Conservation (phyloP, 2,113 vertebrate species). For the Apodemus speciosus region DNA sequence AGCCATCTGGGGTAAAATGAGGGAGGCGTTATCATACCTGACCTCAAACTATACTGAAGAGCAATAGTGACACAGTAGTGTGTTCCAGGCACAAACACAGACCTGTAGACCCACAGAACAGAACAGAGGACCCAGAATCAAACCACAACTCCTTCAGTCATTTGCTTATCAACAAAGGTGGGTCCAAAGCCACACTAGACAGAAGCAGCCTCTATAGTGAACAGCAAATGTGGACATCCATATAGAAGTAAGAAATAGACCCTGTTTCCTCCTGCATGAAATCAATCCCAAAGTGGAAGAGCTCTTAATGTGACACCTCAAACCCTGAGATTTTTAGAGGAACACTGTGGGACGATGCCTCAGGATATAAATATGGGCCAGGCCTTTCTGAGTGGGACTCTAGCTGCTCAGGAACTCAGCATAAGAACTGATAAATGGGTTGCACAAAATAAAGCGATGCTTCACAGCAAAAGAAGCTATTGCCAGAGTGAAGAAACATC, state of each 20-base stretch:
- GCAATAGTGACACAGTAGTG: background rate
- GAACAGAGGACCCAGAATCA: background rate
- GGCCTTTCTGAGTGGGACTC: background rate
- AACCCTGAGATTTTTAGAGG: background rate
- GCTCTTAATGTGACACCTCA: background rate
- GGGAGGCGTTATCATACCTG: background rate
- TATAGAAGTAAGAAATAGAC: background rate
- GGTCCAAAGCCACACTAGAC: background rate
- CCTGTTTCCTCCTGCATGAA: background rate
- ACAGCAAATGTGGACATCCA: too few species aligned
- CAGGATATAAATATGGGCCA: background rate
- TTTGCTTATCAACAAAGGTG: background rate
- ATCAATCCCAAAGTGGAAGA: background rate
- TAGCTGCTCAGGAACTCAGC: background rate
- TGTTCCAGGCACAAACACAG: background rate
- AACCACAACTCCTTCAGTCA: background rate
- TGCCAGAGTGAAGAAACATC: background rate
- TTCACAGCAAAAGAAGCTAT: background rate
- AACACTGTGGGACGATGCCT: background rate
- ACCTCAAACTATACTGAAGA: background rate
- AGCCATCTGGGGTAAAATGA: background rate
- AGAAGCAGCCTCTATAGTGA: background rate
- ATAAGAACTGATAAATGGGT: background rate
- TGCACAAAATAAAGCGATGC: background rate
- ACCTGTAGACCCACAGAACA: too few species aligned